phyloP scores from a whole-genome alignment of 2,888 invertebrate species.

The Anagyrus pseudococci region DNA sequence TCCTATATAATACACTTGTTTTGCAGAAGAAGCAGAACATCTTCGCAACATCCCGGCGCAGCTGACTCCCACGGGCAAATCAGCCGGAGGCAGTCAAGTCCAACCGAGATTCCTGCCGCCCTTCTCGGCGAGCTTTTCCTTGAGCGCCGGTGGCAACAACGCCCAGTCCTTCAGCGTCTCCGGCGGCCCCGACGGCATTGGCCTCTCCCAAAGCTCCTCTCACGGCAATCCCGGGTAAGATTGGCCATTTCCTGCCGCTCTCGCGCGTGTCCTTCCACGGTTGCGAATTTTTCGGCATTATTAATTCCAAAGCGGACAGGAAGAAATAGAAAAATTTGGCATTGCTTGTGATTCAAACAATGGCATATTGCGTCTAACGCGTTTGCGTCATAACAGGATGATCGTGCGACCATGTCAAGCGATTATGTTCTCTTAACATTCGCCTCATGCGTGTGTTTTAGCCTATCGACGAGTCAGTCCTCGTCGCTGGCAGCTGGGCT shows the following conservation, averaged over 20 bases:
- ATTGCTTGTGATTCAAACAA: too few species aligned
- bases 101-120: constrained; percentile 51
- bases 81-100: constrained; percentile 40
- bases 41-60: constrained; percentile 51
- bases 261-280: too few species aligned
- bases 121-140: constrained; percentile 53
- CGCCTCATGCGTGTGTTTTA: constrained; percentile 26
- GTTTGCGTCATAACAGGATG: too few species aligned
- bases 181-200: constrained; percentile 49
- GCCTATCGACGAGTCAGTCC: constrained; percentile 51
- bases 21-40: background rate
- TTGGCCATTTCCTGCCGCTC: too few species aligned
- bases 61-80: constrained; percentile 38
- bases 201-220: constrained; percentile 53
- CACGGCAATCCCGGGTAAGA: constrained; percentile 46
- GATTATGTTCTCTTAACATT: constrained; percentile 6
- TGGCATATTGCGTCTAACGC: too few species aligned
- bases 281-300: too few species aligned
- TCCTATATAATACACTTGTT: background rate
- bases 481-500: constrained; percentile 50
- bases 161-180: constrained; percentile 54
- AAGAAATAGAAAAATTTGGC: too few species aligned
- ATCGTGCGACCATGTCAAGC: too few species aligned
- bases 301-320: too few species aligned
- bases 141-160: constrained; percentile 49